Conservation (phyloP, 2,888 invertebrate genomes). For the Gisinianus flammeolus region DNA sequence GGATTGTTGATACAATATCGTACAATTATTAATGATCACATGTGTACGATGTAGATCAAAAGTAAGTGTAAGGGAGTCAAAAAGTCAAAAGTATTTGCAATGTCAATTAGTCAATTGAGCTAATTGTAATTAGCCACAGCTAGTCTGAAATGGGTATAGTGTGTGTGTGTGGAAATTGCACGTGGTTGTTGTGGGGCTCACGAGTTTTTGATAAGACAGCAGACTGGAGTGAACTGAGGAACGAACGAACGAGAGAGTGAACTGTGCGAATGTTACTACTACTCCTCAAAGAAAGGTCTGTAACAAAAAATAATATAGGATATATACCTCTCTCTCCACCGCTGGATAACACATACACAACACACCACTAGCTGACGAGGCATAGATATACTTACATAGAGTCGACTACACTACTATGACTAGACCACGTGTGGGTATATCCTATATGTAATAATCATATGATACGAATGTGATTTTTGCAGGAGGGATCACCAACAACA, state of each 20-base stretch:
- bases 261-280: slow-evolving; percentile 31
- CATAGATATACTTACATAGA: neutral
- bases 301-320: too few relatives aligned
- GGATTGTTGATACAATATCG: too few relatives aligned
- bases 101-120: too few relatives aligned
- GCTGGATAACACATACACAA: slow-evolving; percentile 1
- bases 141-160: neutral
- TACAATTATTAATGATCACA: too few relatives aligned
- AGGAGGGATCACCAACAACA: slow-evolving; percentile 35
- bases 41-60: too few relatives aligned
- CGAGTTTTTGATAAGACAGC: slow-evolving; percentile 38
- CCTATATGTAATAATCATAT: slow-evolving; percentile 2
- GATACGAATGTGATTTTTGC: slow-evolving; percentile 34
- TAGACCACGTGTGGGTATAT: too few relatives aligned
- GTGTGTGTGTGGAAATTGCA: slow-evolving; percentile 25
- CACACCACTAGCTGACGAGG: too few relatives aligned
- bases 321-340: slow-evolving; percentile 19
- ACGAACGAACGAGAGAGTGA: slow-evolving; percentile 28
- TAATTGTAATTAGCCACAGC: too few relatives aligned
- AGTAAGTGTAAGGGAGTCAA: too few relatives aligned
- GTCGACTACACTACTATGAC: neutral
- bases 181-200: slow-evolving; percentile 31
- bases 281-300: too few relatives aligned
- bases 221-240: slow-evolving; percentile 37
- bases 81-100: too few relatives aligned